Percentiles rank a stretch among this genome's conserved stretches.
phyloP scores from a whole-genome alignment of 53 echinoderm and acorn worm genomes.

The Temnopleurus reevesii region DNA sequence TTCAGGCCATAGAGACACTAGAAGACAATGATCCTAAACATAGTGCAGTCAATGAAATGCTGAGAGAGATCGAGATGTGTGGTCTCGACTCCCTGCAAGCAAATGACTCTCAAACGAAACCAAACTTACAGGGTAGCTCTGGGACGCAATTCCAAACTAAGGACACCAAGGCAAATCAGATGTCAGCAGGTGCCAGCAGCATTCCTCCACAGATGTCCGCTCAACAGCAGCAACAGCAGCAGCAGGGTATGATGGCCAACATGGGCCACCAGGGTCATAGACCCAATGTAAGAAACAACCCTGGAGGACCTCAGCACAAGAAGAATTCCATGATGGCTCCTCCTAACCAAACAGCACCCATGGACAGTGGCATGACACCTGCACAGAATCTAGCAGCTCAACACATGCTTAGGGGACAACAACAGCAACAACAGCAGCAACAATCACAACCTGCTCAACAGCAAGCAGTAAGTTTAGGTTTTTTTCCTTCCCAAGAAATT shows the following conservation, averaged over 20 bases:
- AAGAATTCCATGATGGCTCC: constrained; percentile 61
- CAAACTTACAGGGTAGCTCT: neutral
- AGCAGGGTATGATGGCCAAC: constrained; percentile 49
- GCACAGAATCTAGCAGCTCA: constrained; percentile 46
- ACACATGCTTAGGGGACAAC: constrained; percentile 53
- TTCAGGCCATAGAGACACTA: constrained; percentile 66
- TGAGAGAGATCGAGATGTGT: constrained; percentile 79
- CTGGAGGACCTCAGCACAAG: neutral
- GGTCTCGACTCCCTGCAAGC: constrained; percentile 18
- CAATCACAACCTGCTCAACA: constrained; percentile 64
- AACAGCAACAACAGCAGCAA: constrained; percentile 67
- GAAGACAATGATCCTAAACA: constrained; percentile 85
- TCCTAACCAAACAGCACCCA: constrained; percentile 78
- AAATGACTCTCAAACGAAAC: neutral
- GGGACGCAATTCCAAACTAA: neutral
- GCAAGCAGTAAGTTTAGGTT: constrained; percentile 1
- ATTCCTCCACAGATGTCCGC: constrained; percentile 70
- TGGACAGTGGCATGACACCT: constrained; percentile 66
- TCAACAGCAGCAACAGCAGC: constrained; percentile 96
- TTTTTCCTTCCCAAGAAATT: neutral
- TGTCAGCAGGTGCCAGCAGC: constrained; percentile 42
- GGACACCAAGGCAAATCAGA: neutral
- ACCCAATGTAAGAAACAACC: neutral
- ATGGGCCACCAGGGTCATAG: constrained; percentile 11
- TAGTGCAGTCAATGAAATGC: constrained; percentile 79